Conservation (phyloP, 2,888 invertebrate species). For the Ceriagrion tenellum region DNA sequence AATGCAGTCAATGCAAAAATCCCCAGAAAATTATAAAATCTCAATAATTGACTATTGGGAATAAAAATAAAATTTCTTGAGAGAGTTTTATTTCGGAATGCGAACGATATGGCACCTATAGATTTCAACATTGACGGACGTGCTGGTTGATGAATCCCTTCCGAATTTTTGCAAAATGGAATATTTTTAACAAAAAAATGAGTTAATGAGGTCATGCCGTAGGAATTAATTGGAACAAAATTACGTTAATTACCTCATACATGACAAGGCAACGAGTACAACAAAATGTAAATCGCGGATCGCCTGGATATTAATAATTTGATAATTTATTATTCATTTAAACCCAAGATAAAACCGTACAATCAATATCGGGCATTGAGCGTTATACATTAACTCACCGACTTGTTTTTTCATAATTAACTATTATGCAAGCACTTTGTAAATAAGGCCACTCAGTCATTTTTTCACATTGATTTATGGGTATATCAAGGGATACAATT, state of each 20-base stretch:
- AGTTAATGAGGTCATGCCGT: not conserved
- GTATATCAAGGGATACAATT: not conserved
- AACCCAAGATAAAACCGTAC: not conserved
- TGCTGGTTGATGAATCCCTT: not conserved
- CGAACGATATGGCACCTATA: too few species aligned
- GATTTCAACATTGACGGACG: too few species aligned
- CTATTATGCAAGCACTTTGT: not conserved
- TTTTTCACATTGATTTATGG: not conserved
- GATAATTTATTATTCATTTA: not conserved
- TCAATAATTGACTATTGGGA: too few species aligned
- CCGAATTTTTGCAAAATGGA: not conserved
- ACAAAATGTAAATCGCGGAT: not conserved
- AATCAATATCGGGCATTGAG: not conserved
- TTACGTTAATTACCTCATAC: not conserved
- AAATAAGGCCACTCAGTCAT: not conserved
- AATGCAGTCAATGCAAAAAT: too few species aligned
- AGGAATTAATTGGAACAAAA: not conserved
- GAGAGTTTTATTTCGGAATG: too few species aligned
- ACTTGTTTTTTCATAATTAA: not conserved
- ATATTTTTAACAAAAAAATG: not conserved
- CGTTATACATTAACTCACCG: not conserved
- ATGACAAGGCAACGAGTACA: not conserved
- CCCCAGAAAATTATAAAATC: too few species aligned
- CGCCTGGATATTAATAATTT: not conserved
- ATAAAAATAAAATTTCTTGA: too few species aligned